Conservation (phyloP, 1,140 invertebrate genomes). For the Linepithema humile region DNA sequence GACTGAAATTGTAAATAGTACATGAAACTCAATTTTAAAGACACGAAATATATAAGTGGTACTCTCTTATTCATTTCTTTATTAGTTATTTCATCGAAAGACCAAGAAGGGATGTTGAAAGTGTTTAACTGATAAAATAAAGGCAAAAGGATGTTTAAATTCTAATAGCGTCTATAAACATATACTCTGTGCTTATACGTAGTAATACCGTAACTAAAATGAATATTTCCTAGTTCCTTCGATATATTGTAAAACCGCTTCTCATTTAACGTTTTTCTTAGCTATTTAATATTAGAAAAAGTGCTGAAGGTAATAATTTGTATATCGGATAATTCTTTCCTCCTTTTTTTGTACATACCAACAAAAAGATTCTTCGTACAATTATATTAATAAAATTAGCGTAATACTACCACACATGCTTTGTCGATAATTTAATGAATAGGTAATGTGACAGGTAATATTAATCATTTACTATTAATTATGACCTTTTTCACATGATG, state of each 20-base stretch:
- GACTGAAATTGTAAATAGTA: slow-evolving; percentile 76
- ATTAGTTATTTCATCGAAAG: slow-evolving; percentile 65
- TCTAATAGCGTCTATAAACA: slow-evolving; percentile 64
- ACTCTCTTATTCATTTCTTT: slow-evolving; percentile 65
- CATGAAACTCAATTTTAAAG: slow-evolving; percentile 64
- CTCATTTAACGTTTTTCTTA: slow-evolving; percentile 66
- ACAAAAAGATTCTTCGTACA: slow-evolving; percentile 72
- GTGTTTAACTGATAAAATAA: slow-evolving; percentile 69
- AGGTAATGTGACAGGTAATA: slow-evolving; percentile 46
- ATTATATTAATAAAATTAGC: slow-evolving; percentile 72
- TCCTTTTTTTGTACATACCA: slow-evolving; percentile 76
- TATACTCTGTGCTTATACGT: slow-evolving; percentile 69
- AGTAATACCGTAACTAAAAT: slow-evolving; percentile 66
- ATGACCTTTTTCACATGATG: slow-evolving; percentile 51
- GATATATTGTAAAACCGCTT: slow-evolving; percentile 57
- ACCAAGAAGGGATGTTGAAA: slow-evolving; percentile 70
- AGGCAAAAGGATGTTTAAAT: slow-evolving; percentile 68
- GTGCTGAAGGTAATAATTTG: slow-evolving; percentile 69
- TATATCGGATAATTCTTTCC: slow-evolving; percentile 68
- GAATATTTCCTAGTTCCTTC: slow-evolving; percentile 69
- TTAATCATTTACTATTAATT: slow-evolving; percentile 56
- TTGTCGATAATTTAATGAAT: slow-evolving; percentile 53
- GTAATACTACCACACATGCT: slow-evolving; percentile 55
- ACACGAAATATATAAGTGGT: slow-evolving; percentile 64
- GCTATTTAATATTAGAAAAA: slow-evolving; percentile 65